These are phyloP conservation scores for Ciconia maguari DNA, from an alignment of 2,113 vertebrate species.

Conservation along the genomic window DNA sequence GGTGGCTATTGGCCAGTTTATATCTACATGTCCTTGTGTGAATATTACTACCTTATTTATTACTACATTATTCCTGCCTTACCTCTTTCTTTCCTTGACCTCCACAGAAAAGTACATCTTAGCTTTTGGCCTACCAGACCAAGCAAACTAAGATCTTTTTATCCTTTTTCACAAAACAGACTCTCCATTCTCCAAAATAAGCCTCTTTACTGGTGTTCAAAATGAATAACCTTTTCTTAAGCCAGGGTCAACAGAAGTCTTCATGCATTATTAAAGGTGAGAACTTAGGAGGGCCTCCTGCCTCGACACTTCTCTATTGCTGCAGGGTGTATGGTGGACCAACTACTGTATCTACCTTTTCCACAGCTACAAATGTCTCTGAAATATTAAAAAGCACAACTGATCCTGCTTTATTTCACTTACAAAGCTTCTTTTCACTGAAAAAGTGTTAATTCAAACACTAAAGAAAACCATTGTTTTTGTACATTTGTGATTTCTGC, in stretches of 20 bases:
- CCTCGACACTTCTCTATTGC: neutral
- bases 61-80: neutral
- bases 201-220: neutral
- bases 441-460: neutral
- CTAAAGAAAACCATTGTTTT: neutral
- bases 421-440: neutral
- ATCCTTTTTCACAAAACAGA: neutral
- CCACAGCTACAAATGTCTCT: neutral
- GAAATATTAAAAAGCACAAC: neutral
- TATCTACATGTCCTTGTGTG: neutral
- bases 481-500: neutral
- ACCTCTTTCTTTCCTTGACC: neutral
- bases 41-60: neutral
- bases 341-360: neutral
- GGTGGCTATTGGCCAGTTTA: neutral
- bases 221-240: neutral
- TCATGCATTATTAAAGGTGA: neutral
- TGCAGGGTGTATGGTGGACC: neutral
- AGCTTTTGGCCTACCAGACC: neutral
- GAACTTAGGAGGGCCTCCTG: neutral
- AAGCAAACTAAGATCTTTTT: neutral
- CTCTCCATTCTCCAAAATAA: neutral
- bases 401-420: neutral
- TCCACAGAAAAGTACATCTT: neutral
- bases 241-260: neutral